Evolutionary conservation across 2,113 vertebrate genomes (phyloP).

Genomic region (Rhinoderma darwinii): DNA sequence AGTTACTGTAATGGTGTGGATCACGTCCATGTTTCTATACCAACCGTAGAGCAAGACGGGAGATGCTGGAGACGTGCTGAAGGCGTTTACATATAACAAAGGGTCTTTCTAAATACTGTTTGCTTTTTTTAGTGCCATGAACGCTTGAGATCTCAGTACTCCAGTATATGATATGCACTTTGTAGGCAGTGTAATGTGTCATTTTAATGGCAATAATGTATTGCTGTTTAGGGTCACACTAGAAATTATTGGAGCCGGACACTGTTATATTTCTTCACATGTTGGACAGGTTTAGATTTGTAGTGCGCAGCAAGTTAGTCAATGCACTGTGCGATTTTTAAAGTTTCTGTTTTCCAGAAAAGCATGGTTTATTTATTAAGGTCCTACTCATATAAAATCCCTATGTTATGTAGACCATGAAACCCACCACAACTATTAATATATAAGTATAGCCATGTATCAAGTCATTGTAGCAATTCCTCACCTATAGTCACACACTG

Average conservation of each 20-base stretch:
- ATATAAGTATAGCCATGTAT: not conserved
- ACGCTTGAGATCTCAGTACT: not conserved
- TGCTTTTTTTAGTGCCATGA: conserved; percentile 1
- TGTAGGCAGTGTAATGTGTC: not conserved
- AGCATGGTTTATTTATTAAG: not conserved
- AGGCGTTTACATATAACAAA: not conserved
- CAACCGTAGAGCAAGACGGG: not conserved
- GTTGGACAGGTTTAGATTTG: not conserved
- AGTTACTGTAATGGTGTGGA: not conserved
- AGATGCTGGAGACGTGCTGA: not conserved
- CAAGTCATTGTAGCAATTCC: not conserved
- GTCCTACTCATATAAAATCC: not conserved
- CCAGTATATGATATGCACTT: not conserved
- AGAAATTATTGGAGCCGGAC: not conserved
- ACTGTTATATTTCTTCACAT: not conserved
- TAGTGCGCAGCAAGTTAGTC: not conserved
- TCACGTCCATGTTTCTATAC: not conserved
- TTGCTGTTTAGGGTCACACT: not conserved
- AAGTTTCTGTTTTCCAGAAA: not conserved
- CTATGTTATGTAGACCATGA: not conserved
- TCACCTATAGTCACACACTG: not conserved
- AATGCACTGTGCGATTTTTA: conserved; percentile 5
- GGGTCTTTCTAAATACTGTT: not conserved
- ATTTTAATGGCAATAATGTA: conserved; percentile 35
- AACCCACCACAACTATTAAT: not conserved